Evolutionary conservation across 1,140 invertebrate species (phyloP), one percentile per base, ranked within the genome.

Genomic region (Rhyacophila brunnea): DNA sequence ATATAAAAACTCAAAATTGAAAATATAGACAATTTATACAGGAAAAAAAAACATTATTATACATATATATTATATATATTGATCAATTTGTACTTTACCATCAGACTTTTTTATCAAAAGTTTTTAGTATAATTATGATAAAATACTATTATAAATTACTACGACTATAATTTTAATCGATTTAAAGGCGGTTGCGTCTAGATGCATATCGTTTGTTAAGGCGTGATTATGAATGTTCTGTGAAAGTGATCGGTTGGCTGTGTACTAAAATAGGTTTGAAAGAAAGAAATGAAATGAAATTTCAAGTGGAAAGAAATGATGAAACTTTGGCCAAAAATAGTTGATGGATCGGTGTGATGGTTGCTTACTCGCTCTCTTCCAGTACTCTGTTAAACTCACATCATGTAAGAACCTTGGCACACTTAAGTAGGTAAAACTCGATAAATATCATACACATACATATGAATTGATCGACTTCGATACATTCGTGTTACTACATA

Each of bases 71-170:
- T 44, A 17, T 42, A 40, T 48, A 49, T 58, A 46, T 45, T 45
- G 18, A 34, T 36, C 35, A 51, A 62, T 57, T 62, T 62, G 53
- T 61, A 61, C 59, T 40, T 43, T 61, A 61, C 34, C 43, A 56
- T 53, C 48, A 61, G 59, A 61, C 52, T 61, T 61, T 61, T 61
- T 56, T 61, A 61, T 61, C 52, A 55, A 56, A 58, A 50, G 52
- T 54, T 54, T 15, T 54, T 44, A 54, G 15, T 35, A 48, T 52
- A 62, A 57, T 45, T 46, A 57, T 6, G 32, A 20, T 54, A 54
- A 54, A 23, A 45, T 45, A 45, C 18, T 45, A 45, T 43, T 58
- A 58, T 58, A 6, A 46, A 35, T 35, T 47, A 34, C 34, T 55
- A 45, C 48, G 43, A 56, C 17, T 61, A 54, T 57, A 57, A 35